Percentiles rank a stretch among this genome's conserved stretches.
These are phyloP conservation scores for Hypolimnas misippus DNA, from an alignment of 2,888 invertebrate genomes.

Conservation along the genomic window DNA sequence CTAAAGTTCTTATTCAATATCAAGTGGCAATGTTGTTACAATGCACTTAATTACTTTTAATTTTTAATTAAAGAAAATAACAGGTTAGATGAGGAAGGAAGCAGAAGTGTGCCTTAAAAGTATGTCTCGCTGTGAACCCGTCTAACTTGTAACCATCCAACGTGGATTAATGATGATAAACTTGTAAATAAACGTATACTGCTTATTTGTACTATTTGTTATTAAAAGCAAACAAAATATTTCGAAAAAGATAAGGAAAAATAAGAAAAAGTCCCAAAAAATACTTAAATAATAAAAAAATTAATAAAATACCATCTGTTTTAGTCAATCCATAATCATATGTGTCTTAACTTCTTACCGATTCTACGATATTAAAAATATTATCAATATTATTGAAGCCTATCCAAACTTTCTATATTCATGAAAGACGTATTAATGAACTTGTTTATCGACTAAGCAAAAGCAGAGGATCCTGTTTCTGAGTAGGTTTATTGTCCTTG, in stretches of 20 bases:
- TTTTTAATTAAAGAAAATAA: conserved; percentile 17
- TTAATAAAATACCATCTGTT: too few relatives aligned
- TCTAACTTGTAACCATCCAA: conserved; percentile 7
- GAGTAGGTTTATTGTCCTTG: not conserved
- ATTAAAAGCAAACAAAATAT: too few relatives aligned
- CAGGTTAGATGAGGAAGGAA: conserved; percentile 25
- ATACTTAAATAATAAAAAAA: too few relatives aligned
- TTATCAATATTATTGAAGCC: not conserved
- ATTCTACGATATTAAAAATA: too few relatives aligned
- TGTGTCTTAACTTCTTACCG: too few relatives aligned
- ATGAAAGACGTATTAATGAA: not conserved
- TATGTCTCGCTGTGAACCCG: conserved; percentile 45
- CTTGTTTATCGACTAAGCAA: conserved; percentile 9
- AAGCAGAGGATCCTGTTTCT: not conserved
- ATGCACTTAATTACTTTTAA: conserved; percentile 13
- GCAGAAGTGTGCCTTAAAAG: conserved; percentile 49
- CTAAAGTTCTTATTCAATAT: not conserved
- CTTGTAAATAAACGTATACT: not conserved
- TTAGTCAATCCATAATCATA: too few relatives aligned
- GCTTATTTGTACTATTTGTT: not conserved
- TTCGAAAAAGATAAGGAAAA: too few relatives aligned
- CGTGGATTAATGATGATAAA: not conserved
- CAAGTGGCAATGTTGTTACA: not conserved
- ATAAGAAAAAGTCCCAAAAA: too few relatives aligned
- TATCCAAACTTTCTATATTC: conserved; percentile 7